These are phyloP conservation scores for Vipera latastei DNA, from an alignment of 2,797 vertebrate genomes.

Conservation along the genomic window DNA sequence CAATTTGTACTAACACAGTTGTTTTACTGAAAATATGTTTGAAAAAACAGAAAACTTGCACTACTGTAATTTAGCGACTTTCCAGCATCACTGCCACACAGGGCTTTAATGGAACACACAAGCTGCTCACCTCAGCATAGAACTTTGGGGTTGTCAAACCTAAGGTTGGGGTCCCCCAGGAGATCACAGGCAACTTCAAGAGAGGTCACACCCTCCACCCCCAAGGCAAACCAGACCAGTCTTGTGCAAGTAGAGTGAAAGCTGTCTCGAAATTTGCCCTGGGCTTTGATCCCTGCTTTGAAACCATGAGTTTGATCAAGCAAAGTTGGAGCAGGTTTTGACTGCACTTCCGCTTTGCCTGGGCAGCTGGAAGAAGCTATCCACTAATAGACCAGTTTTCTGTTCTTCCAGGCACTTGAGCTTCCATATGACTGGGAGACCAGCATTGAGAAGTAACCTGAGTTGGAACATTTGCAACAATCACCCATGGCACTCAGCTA, in stretches of 20 bases:
- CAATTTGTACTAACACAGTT: neutral
- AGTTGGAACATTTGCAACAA: neutral
- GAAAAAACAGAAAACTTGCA: neutral
- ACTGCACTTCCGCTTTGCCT: neutral
- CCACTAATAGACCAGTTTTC: neutral
- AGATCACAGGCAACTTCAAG: neutral
- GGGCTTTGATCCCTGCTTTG: neutral
- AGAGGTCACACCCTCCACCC: neutral
- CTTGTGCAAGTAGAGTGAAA: neutral
- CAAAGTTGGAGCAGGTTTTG: neutral
- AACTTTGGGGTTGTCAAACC: neutral
- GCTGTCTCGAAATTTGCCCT: neutral
- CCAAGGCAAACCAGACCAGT: neutral
- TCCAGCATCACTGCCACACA: neutral
- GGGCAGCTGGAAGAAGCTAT: neutral
- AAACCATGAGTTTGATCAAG: neutral
- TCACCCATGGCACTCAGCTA: neutral
- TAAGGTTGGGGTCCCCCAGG: neutral
- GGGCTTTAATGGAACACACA: neutral
- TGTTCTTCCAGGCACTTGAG: neutral
- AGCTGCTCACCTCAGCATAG: neutral
- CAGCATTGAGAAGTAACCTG: neutral
- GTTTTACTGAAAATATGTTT: neutral
- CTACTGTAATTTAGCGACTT: neutral
- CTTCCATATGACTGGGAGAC: neutral